Evolutionary conservation across 2,888 invertebrate species (phyloP), one percentile per base, ranked within the genome.

Genomic region (Lithosia quadra): DNA sequence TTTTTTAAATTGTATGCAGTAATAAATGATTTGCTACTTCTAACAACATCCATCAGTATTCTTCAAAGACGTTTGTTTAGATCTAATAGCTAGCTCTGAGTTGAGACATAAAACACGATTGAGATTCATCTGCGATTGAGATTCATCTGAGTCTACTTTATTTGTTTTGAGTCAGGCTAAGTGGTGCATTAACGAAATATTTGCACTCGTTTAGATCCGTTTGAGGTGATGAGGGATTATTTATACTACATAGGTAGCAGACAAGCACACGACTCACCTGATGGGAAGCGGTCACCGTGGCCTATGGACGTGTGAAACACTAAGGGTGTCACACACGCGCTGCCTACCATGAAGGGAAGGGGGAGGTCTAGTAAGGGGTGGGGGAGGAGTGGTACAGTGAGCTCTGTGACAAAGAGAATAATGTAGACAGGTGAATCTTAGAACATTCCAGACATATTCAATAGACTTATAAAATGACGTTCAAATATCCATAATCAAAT

Each of bases 381-480:
- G n/a, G n/a, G n/a, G n/a, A n/a, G n/a, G n/a, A n/a, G n/a, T n/a
- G n/a, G n/a, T n/a, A n/a, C n/a, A n/a, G n/a, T 1, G n/a, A 18
- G 28, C 10, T 70, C 65, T 67, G n/a, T 76, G 61, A 63, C 63
- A 56, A 57, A 55, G 24, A 58, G 68, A 24, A 22, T 65, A 65
- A 66, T 33, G 39, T 67, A 65, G 36, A 66, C 64, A 63, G 24
- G 34, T 49, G 71, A 22, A 68, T 68, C 65, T 56, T 65, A 4
- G 75, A 85, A 84, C 71, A 82, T 84, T 83, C 83, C 79, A 81
- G 79, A 79, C 69, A 71, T 83, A 49, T 49, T 77, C 80, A 75
- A 84, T 81, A 79, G 65, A 68, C 69, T 68, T 82, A 82, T 83
- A 83, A 84, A 82, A 86, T 85, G 82, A 87, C 84, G 85, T 83